Evolutionary conservation across 2,888 invertebrate genomes (phyloP).

Genomic region (Leptogaster cylindrica): DNA sequence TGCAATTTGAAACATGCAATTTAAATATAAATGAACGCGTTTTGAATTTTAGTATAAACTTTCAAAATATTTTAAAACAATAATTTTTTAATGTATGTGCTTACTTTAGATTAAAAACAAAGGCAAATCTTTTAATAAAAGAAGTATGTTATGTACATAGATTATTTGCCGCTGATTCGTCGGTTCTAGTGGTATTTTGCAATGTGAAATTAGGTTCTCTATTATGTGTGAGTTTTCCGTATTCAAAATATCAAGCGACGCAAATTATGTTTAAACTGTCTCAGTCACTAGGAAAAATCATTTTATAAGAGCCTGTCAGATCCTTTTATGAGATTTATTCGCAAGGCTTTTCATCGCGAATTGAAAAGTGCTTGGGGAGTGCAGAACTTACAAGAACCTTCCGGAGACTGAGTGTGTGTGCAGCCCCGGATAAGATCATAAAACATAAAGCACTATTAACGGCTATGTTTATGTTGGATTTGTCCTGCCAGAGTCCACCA

Average conservation of each 20-base stretch:
- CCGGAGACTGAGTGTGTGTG: conserved; percentile 22
- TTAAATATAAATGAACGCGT: too few species aligned
- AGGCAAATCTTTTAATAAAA: too few species aligned
- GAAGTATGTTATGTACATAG: too few species aligned
- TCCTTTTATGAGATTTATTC: conserved; percentile 38
- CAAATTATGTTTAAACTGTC: conserved; percentile 49
- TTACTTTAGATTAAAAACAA: too few species aligned
- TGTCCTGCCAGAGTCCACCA: conserved; percentile 17
- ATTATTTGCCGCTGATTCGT: too few species aligned
- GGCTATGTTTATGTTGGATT: conserved; percentile 32
- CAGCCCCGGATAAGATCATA: conserved; percentile 45
- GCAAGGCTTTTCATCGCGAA: not conserved
- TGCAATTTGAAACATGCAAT: too few species aligned
- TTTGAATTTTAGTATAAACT: too few species aligned
- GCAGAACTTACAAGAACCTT: conserved; percentile 17
- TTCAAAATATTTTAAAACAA: too few species aligned
- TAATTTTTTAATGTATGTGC: too few species aligned
- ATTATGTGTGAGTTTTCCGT: too few species aligned
- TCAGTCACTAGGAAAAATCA: conserved; percentile 38
- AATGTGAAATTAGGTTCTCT: too few species aligned
- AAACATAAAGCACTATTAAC: conserved; percentile 47
- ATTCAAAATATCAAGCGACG: conserved; percentile 47
- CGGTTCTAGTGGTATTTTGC: too few species aligned
- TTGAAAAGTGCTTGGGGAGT: not conserved
- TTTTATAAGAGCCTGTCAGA: conserved; percentile 24